Evolutionary conservation across 1,140 invertebrate genomes (phyloP).

Genomic region (Tribolium madens): DNA sequence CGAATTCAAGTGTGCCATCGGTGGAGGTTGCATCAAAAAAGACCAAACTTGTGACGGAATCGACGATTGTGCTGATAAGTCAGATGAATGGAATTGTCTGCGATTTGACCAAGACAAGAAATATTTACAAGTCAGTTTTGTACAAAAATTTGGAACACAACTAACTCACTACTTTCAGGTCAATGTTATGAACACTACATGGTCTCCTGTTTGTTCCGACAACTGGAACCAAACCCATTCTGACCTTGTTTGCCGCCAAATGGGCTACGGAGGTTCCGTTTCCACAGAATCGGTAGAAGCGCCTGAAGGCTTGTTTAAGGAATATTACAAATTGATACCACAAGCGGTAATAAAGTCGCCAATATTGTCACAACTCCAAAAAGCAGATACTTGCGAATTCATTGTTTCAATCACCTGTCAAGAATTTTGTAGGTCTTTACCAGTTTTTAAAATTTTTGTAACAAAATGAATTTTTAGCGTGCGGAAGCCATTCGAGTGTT

Average conservation of each 20-base stretch:
- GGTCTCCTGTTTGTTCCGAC: constrained; percentile 68
- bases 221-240: constrained; percentile 70
- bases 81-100: constrained; percentile 75
- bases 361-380: constrained; percentile 66
- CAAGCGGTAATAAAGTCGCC: constrained; percentile 50
- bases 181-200: constrained; percentile 64
- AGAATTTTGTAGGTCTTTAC: constrained; percentile 67
- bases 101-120: constrained; percentile 47
- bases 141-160: not conserved
- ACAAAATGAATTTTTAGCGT: too few species aligned
- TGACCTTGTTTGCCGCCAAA: constrained; percentile 68
- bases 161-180: constrained; percentile 48
- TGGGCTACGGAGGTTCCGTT: constrained; percentile 69
- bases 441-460: constrained; percentile 18
- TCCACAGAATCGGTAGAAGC: constrained; percentile 62
- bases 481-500: constrained; percentile 66
- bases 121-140: constrained; percentile 48
- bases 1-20: constrained; percentile 71
- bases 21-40: constrained; percentile 72
- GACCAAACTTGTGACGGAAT: constrained; percentile 72
- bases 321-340: constrained; percentile 65
- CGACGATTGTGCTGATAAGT: constrained; percentile 73
- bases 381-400: constrained; percentile 65
- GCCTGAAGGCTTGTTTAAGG: constrained; percentile 50
- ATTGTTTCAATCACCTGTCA: constrained; percentile 71